Conservation (phyloP, 2,797 vertebrate species). For the Potorous gilbertii region DNA sequence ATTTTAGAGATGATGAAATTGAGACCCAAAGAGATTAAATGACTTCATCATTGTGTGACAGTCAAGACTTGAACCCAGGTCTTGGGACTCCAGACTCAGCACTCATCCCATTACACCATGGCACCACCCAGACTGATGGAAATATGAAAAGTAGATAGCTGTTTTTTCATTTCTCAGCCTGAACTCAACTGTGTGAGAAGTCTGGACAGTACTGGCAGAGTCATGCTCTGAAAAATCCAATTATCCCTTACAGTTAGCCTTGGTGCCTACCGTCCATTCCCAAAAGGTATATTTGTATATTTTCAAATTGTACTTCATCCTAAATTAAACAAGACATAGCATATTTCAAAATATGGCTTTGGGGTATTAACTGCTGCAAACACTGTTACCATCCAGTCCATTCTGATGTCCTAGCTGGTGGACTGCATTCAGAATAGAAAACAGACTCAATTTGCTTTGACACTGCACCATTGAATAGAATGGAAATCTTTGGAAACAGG, state of each 20-base stretch:
- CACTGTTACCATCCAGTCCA: conserved; percentile 56
- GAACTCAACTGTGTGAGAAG: background rate
- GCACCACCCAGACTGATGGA: background rate
- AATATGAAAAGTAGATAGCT: background rate
- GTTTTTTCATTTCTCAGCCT: background rate
- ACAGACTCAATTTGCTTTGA: conserved; percentile 58
- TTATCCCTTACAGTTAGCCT: background rate
- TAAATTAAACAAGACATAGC: conserved; percentile 68
- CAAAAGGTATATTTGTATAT: conserved; percentile 66
- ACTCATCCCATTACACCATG: background rate
- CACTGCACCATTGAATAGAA: background rate
- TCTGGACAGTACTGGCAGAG: background rate
- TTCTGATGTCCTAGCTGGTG: conserved; percentile 63
- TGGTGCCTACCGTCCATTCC: conserved; percentile 5
- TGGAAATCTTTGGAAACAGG: conserved; percentile 30
- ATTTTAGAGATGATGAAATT: background rate
- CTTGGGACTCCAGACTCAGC: background rate
- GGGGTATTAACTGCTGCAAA: conserved; percentile 79
- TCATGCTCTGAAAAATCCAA: background rate
- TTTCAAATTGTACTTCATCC: conserved; percentile 59
- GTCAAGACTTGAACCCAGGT: background rate
- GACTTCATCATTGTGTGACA: background rate
- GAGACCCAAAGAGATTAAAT: background rate
- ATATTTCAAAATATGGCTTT: conserved; percentile 70
- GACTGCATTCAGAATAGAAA: conserved; percentile 51